Conservation (phyloP, 1,140 invertebrate genomes). For the Leucophenga varia region DNA sequence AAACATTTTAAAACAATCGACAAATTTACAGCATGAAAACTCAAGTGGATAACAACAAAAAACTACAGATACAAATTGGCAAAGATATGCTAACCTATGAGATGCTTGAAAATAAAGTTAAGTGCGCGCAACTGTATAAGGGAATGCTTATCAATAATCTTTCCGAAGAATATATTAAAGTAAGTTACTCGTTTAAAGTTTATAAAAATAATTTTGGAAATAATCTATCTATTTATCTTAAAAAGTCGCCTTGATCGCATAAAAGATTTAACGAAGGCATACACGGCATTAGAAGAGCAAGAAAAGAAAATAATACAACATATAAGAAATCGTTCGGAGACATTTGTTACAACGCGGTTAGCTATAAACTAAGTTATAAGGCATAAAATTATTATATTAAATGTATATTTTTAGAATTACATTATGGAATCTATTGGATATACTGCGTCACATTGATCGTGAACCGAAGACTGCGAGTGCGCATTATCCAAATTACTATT, state of each 20-base stretch:
- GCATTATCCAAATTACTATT: slow-evolving; percentile 15
- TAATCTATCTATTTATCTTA: too few species aligned
- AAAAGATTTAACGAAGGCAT: slow-evolving; percentile 8
- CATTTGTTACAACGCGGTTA: slow-evolving; percentile 10
- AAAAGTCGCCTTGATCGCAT: slow-evolving; percentile 14
- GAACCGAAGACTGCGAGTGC: not conserved
- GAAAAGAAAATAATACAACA: slow-evolving; percentile 7
- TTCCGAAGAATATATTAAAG: slow-evolving; percentile 6
- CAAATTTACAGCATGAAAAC: slow-evolving; percentile 15
- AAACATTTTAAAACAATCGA: too few species aligned
- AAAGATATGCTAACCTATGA: slow-evolving; percentile 8
- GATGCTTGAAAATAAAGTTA: slow-evolving; percentile 7
- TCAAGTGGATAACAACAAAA: slow-evolving; percentile 18
- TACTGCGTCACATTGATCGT: slow-evolving; percentile 12
- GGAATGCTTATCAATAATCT: slow-evolving; percentile 16
- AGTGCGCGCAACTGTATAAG: slow-evolving; percentile 9
- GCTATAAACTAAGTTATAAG: too few species aligned
- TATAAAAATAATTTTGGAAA: too few species aligned
- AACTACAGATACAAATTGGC: slow-evolving; percentile 14
- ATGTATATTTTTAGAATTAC: slow-evolving; percentile 9
- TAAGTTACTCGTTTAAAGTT: too few species aligned
- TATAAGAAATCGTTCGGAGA: slow-evolving; percentile 16
- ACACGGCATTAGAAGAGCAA: slow-evolving; percentile 7
- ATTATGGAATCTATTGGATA: slow-evolving; percentile 15
- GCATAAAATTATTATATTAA: not conserved